Evolutionary conservation across 2,888 invertebrate genomes (phyloP), one percentile per base, ranked within the genome.

Genomic region (Eristalis pertinax): DNA sequence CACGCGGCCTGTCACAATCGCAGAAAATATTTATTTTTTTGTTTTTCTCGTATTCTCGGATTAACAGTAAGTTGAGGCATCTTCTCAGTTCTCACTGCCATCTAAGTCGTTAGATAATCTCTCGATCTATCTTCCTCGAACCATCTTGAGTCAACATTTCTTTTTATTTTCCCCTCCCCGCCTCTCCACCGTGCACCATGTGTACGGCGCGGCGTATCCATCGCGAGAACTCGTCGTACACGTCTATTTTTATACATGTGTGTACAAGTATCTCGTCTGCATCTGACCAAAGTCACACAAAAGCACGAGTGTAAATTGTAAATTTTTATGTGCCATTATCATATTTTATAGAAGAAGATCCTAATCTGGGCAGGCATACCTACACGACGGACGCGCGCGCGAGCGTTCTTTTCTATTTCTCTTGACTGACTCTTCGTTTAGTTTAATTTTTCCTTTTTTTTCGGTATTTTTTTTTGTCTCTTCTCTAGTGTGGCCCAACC

Each of bases 311-410:
- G 86, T 82, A 85, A 85, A 84, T 84, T 84, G 76, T 80, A 81
- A 77, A 86, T 75, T 82, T 86, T 82, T 78, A 86, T 86, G 75
- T 69, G 74, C 75, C 70, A 84, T 84, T 86, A 86, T 86, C 86
- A 86, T 86, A 85, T 81, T 74, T 80, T 84, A 80, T 80, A 75
- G 82, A 75, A 86, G 74, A 86, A 86, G 78, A 86, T 86, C 82
- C 82, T 78, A 82, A 86, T 86, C 86, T 86, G 70, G 82, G 70
- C 86, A 82, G 67, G 58, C 82, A 82, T 86, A 68, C 86, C 86
- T 79, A 82, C 78, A 82, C 75, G 82, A 82, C 41, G 82, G 82
- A 79, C 78, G 77, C 77, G 82, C 74, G 82, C 68, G 26, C 26
- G 26, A 26, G 26, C 26, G 70, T 70, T 83, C 56, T 69, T 68